These are phyloP conservation scores for Moxostoma hubbsi DNA, from an alignment of 2,797 vertebrate genomes.

Conservation along the genomic window DNA sequence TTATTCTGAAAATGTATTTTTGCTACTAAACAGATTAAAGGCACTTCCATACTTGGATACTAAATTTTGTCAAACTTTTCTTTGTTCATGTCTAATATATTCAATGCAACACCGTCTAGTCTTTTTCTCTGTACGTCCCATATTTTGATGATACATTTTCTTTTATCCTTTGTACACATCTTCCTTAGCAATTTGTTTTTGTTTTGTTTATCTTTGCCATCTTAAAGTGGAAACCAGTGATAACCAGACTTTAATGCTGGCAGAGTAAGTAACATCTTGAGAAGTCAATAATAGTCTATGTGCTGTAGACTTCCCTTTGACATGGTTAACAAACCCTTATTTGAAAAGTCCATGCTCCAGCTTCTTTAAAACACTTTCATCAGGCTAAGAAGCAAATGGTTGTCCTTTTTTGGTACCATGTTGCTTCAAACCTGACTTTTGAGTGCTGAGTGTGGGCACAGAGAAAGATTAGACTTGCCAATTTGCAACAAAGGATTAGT, in stretches of 20 bases:
- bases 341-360: constrained; percentile 23
- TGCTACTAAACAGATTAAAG: not conserved
- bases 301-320: constrained; percentile 26
- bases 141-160: constrained; percentile 59
- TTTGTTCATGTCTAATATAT: constrained; percentile 51
- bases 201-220: constrained; percentile 67
- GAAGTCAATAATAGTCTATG: constrained; percentile 46
- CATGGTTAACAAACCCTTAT: constrained; percentile 30
- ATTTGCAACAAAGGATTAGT: too few species aligned
- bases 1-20: not conserved
- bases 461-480: constrained; percentile 7
- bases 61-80: not conserved
- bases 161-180: constrained; percentile 56
- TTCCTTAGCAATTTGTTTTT: constrained; percentile 36
- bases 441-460: not conserved
- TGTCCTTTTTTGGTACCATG: not conserved
- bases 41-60: too few species aligned
- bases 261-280: constrained; percentile 77
- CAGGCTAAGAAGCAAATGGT: not conserved
- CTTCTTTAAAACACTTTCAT: not conserved
- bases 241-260: constrained; percentile 79
- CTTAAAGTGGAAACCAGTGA: constrained; percentile 86
- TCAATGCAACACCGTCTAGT: constrained; percentile 38
- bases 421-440: not conserved
- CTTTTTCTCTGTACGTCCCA: constrained; percentile 49